Percentiles rank a stretch among this genome's conserved stretches.
These are phyloP conservation scores for Ferrisia virgata DNA, from an alignment of 2,888 invertebrate genomes.

Conservation along the genomic window DNA sequence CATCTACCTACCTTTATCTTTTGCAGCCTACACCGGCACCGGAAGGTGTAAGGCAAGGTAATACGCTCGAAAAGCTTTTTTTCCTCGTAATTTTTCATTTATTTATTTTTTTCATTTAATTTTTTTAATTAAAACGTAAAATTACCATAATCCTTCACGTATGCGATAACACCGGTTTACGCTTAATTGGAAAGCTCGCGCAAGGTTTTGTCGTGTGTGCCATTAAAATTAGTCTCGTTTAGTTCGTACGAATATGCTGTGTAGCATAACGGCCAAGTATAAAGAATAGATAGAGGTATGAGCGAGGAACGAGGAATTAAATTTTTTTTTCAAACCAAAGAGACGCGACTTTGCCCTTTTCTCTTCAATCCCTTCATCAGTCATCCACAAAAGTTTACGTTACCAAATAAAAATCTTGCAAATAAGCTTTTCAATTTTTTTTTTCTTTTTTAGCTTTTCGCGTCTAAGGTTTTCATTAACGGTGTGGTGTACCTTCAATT, in stretches of 20 bases:
- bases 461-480: background rate
- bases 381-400: background rate
- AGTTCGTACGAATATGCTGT: background rate
- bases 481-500: too few species aligned
- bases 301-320: background rate
- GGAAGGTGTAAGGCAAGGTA: background rate
- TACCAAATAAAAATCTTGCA: background rate
- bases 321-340: background rate
- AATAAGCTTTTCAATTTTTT: background rate
- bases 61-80: background rate
- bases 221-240: background rate
- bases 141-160: conserved; percentile 17
- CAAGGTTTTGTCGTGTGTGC: conserved; percentile 5
- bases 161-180: conserved; percentile 14
- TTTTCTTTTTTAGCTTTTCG: background rate
- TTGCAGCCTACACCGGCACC: too few species aligned
- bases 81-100: background rate
- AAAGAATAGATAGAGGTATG: background rate
- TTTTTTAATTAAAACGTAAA: conserved; percentile 9
- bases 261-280: background rate
- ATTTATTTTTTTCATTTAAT: background rate
- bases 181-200: background rate
- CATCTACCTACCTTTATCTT: too few species aligned
- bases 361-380: background rate
- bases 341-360: background rate